These are phyloP conservation scores for Ceratotherium simum DNA, from an alignment of 2,113 vertebrate genomes.

Conservation along the genomic window DNA sequence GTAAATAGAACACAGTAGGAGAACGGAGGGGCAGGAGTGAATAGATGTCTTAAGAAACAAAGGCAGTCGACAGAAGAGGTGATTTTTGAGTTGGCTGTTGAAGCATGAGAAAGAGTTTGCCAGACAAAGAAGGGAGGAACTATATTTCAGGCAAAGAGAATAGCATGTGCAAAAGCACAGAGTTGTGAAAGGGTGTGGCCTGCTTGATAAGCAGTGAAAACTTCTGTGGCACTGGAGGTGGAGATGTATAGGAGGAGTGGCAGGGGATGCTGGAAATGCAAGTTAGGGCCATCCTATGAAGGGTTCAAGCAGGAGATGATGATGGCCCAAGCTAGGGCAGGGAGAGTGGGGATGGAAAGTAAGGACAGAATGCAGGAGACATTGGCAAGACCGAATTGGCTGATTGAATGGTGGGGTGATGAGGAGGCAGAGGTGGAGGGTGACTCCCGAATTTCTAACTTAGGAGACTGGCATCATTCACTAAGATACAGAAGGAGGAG, in stretches of 20 bases:
- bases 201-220: background rate
- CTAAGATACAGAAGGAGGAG: background rate
- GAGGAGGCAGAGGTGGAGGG: background rate
- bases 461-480: background rate
- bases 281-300: background rate
- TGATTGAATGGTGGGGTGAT: background rate
- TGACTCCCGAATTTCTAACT: background rate
- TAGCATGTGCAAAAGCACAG: background rate
- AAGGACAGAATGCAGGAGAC: background rate
- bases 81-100: background rate
- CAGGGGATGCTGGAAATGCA: background rate
- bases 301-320: background rate
- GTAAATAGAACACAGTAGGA: background rate
- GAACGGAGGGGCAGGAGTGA: background rate
- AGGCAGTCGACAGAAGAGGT: conserved; percentile 19
- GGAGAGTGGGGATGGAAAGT: background rate
- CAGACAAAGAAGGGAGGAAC: background rate
- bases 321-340: background rate
- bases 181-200: background rate
- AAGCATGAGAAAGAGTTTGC: background rate
- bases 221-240: background rate
- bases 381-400: background rate
- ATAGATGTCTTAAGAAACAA: background rate
- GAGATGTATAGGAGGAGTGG: background rate
- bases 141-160: conserved; percentile 15